Conservation (phyloP, 2,113 vertebrate species). For the Xenopus tropicalis region UCB_Xtro_10.0 CM004443.2:185690001-185690500, state of each 20-base stretch:
- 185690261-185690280: conserved; percentile 21
- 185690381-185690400: conserved; percentile 17
- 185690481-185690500: no score
- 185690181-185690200: conserved; percentile 17
- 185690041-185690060: conserved; percentile 23
- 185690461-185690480: no score
- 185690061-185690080: conserved; percentile 27
- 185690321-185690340: conserved; percentile 25
- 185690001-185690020: no score
- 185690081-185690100: conserved; percentile 1
- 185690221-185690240: background rate
- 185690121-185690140: background rate
- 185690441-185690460: no score
- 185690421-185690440: no score
- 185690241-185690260: conserved; percentile 21
- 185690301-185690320: conserved; percentile 17
- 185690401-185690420: conserved; percentile 21
- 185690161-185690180: background rate
- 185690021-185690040: conserved; percentile 9
- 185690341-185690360: conserved; percentile 11
- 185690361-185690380: conserved; percentile 10
- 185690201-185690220: conserved; percentile 8
- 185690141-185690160: conserved; percentile 1
- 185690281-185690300: conserved; percentile 43
- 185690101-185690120: conserved; percentile 8